Percentiles rank a stretch among this genome's conserved stretches.
phyloP scores from a whole-genome alignment of 2,797 vertebrate genomes.

The Salmo trutta region DNA sequence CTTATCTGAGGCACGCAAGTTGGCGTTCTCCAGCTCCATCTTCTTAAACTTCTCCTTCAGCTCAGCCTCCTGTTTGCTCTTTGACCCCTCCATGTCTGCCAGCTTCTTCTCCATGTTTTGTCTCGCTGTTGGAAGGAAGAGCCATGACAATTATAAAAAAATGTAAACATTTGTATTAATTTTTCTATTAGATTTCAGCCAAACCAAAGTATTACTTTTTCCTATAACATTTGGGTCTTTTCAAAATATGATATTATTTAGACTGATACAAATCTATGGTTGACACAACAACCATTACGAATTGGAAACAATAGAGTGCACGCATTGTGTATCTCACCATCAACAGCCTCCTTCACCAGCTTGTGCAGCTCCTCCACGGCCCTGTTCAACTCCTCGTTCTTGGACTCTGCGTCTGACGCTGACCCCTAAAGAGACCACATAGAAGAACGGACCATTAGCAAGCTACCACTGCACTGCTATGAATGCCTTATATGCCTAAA shows the following conservation, averaged over 20 bases:
- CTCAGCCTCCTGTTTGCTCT: slow-evolving; percentile 81
- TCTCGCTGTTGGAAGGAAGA: slow-evolving; percentile 74
- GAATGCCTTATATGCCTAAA: background rate
- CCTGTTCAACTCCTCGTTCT: slow-evolving; percentile 87
- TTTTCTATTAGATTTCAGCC: background rate
- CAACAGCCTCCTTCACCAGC: slow-evolving; percentile 84
- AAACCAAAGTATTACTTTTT: too few relatives aligned
- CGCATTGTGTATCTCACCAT: slow-evolving; percentile 72
- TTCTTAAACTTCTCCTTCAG: slow-evolving; percentile 86
- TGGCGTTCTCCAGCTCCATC: slow-evolving; percentile 90
- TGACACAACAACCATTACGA: too few relatives aligned
- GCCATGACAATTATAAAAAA: background rate
- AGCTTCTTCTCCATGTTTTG: slow-evolving; percentile 84
- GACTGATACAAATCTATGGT: fast-evolving
- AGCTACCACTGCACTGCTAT: background rate
- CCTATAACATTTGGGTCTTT: too few relatives aligned
- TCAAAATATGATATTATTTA: too few relatives aligned
- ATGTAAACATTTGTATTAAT: too few relatives aligned
- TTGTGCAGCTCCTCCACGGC: slow-evolving; percentile 92
- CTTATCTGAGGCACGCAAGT: slow-evolving; percentile 81
- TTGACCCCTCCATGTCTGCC: slow-evolving; percentile 77
- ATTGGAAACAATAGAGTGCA: background rate
- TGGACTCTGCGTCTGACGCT: slow-evolving; percentile 86
- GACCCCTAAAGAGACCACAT: slow-evolving; percentile 72
- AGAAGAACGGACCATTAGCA: background rate